phyloP scores from a whole-genome alignment of 2,888 invertebrate genomes.

The Parnassius glacialis region DNA sequence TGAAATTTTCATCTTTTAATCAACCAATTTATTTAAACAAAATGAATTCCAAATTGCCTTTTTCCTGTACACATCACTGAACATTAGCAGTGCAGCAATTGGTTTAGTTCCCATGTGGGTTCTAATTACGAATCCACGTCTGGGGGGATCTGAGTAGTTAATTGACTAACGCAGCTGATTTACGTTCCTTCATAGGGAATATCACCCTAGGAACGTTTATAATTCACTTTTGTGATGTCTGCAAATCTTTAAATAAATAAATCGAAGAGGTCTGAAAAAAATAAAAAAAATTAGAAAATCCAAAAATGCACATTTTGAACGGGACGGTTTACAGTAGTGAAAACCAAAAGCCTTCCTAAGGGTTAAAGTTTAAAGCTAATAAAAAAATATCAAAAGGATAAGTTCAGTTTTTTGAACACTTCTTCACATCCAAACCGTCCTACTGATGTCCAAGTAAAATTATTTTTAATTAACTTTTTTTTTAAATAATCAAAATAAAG shows the following conservation, averaged over 20 bases:
- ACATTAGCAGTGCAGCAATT: conserved; percentile 10
- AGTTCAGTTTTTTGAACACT: no score
- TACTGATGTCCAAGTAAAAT: no score
- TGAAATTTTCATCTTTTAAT: not conserved
- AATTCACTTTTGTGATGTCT: conserved; percentile 7
- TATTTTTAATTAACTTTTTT: no score
- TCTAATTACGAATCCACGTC: conserved; percentile 5
- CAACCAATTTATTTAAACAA: no score
- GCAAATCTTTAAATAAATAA: not conserved
- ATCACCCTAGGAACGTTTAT: conserved; percentile 14
- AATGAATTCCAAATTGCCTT: not conserved
- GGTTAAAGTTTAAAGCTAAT: no score
- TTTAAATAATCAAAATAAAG: no score
- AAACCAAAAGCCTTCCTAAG: no score
- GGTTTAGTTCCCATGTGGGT: conserved; percentile 2
- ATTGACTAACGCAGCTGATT: conserved; percentile 22
- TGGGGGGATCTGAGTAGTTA: conserved; percentile 16
- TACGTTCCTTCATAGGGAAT: conserved; percentile 17
- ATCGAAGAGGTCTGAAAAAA: not conserved
- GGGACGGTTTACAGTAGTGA: no score
- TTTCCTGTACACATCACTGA: conserved; percentile 2
- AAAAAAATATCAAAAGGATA: no score
- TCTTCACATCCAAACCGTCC: no score
- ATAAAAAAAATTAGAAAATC: no score
- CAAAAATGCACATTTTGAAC: no score